Conservation (phyloP, 2,113 vertebrate genomes). For the Prietella phreatophila region DNA sequence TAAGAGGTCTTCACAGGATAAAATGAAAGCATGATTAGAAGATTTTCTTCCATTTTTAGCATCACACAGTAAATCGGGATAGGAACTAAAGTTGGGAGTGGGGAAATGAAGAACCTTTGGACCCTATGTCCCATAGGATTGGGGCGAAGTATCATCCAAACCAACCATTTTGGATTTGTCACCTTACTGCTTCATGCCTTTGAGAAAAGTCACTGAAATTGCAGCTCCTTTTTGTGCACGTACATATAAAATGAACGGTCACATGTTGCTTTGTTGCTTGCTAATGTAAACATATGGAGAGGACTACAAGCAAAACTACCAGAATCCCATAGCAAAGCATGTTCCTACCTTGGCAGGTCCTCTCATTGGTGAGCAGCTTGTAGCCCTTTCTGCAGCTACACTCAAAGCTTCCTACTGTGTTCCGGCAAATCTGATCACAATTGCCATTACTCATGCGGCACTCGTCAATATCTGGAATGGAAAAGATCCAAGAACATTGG, state of each 20-base stretch:
- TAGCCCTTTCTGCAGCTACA: constrained; percentile 98
- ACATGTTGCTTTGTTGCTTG: not conserved
- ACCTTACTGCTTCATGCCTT: not conserved
- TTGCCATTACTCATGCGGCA: constrained; percentile 84
- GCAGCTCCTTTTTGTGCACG: not conserved
- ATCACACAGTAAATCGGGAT: not conserved
- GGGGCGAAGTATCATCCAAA: not conserved
- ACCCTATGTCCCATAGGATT: not conserved
- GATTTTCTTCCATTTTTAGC: not conserved
- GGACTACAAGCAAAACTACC: not conserved
- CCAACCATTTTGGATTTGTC: not conserved
- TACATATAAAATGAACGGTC: not conserved
- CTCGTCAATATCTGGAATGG: constrained; percentile 87
- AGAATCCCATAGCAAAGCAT: not conserved
- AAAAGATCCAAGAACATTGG: constrained; percentile 37
- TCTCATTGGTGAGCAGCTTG: constrained; percentile 95
- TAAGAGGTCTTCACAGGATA: not conserved
- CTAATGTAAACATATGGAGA: not conserved
- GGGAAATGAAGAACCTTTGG: not conserved
- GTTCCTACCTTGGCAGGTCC: constrained; percentile 89
- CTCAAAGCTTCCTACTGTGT: constrained; percentile 96
- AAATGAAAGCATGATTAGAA: not conserved
- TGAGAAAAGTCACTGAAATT: not conserved
- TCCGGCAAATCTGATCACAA: constrained; percentile 95
- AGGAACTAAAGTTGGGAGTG: not conserved